Evolutionary conservation across 2,888 invertebrate genomes (phyloP), one percentile per base, ranked within the genome.

Genomic region (Lycocerus yunnanus): DNA sequence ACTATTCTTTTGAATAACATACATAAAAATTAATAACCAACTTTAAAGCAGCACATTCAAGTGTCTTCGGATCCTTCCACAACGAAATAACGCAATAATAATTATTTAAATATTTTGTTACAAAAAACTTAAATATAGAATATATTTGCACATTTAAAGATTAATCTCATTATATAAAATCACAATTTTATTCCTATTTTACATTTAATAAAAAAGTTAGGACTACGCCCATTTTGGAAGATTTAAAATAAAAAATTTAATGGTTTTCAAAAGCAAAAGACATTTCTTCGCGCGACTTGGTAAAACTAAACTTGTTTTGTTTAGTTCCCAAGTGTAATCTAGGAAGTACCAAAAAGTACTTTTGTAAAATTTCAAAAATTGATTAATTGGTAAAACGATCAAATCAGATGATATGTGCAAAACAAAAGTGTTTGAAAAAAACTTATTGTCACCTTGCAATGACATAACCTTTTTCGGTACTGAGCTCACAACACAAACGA

Each of bases 91-190:
- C 21, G 14, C 24, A 20, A 66, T 15, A 27, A 66, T 24, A 18
- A 20, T 66, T 24, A 21, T 66, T 20, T 61, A 61, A 61, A 61
- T 16, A 18, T 15, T 18, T 16, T 61, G 18, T 61, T 15, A 61
- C 15, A 24, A 24, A 66, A 21, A 21, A 27, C 27, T 66, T 66
- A 66, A 27, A 27, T 21, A 24, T 24, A 21, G 70, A 66, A 73
- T 72, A 74, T 75, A 72, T 75, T 61, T 72, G 72, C 75, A 75
- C 72, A 66, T 71, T 24, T 75, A 75, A 75, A 75, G 75, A 75
- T 69, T 75, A 75, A 75, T 75, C 75, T 75, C 75, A 69, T 75
- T 66, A 69, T 74, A 74, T 72, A 72, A 75, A 75, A 75, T 75
- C 75, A 75, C 75, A 75, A 69, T 75, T 75, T 59, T 72, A 61